A percentile compares a stretch with the other conserved stretches of the same genome.
These are phyloP conservation scores for Aspiorhynchus laticeps DNA, from an alignment of 2,113 vertebrate genomes.

Conservation along the genomic window DNA sequence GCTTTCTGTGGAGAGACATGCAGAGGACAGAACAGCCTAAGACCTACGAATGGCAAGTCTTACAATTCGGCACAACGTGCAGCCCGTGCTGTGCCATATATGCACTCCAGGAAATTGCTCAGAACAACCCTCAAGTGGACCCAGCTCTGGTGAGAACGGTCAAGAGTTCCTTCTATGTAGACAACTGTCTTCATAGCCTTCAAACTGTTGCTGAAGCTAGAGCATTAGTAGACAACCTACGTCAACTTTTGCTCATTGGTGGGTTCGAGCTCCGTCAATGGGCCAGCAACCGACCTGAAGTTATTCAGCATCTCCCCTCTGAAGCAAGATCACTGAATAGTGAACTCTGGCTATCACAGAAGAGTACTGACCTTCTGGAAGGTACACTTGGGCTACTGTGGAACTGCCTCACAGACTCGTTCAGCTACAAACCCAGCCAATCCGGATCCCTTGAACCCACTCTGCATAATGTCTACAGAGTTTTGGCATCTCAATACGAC, in stretches of 20 bases:
- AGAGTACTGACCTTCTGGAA: not conserved
- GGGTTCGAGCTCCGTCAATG: not conserved
- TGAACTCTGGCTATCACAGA: not conserved
- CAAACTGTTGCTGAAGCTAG: not conserved
- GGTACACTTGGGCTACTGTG: not conserved
- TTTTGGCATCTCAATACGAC: not conserved
- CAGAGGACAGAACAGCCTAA: not conserved
- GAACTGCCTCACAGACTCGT: not conserved
- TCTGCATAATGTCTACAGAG: not conserved
- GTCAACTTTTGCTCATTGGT: not conserved
- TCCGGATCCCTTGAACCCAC: not conserved
- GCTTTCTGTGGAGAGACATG: not conserved
- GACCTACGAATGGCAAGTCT: constrained; percentile 12
- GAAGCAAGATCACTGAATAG: not conserved
- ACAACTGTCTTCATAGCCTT: constrained; percentile 4
- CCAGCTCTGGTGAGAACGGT: not conserved
- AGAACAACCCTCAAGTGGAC: not conserved
- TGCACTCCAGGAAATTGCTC: not conserved
- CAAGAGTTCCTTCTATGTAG: not conserved
- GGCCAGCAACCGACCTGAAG: not conserved
- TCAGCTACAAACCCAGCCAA: not conserved
- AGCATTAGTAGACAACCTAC: not conserved
- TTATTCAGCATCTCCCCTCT: not conserved
- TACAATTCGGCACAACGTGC: constrained; percentile 14
- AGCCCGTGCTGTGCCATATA: constrained; percentile 8